A percentile compares a stretch with the other conserved stretches of the same genome.
Conservation (phyloP, 2,888 invertebrate genomes). For the Conus canariensis region DNA sequence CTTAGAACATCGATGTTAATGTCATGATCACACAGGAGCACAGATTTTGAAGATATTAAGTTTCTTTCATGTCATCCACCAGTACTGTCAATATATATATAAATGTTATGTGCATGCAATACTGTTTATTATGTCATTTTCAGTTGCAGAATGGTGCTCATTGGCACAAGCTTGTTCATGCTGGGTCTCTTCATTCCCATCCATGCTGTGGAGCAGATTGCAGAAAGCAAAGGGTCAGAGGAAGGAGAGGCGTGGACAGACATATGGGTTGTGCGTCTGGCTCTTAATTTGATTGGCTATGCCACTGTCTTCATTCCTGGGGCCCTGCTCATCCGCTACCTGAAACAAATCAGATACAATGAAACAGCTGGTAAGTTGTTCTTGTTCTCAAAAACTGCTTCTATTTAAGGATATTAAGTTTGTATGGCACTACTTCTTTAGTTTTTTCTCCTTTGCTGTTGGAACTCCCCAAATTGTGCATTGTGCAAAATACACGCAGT, state of each 20-base stretch:
- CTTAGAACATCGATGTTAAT: too few species aligned
- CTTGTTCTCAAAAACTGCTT: not conserved
- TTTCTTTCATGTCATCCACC: too few species aligned
- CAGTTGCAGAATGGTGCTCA: slow-evolving; percentile 39
- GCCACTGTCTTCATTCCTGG: slow-evolving; percentile 92
- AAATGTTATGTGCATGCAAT: too few species aligned
- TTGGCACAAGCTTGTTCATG: not conserved
- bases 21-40: too few species aligned
- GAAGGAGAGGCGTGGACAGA: slow-evolving; percentile 60
- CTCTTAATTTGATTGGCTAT: slow-evolving; percentile 91
- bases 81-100: too few species aligned
- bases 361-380: slow-evolving; percentile 86
- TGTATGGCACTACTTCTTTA: too few species aligned
- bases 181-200: slow-evolving; percentile 31
- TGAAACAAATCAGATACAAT: slow-evolving; percentile 85
- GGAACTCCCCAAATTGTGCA: too few species aligned
- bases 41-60: too few species aligned
- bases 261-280: slow-evolving; percentile 87
- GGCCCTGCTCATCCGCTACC: slow-evolving; percentile 89
- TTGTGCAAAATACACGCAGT: too few species aligned
- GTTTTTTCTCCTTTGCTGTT: too few species aligned
- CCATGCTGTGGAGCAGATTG: slow-evolving; percentile 14
- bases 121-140: not conserved
- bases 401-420: too few species aligned
- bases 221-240: slow-evolving; percentile 9